Evolutionary conservation across 2,113 vertebrate genomes (phyloP).

Genomic region (Perccottus glenii): DNA sequence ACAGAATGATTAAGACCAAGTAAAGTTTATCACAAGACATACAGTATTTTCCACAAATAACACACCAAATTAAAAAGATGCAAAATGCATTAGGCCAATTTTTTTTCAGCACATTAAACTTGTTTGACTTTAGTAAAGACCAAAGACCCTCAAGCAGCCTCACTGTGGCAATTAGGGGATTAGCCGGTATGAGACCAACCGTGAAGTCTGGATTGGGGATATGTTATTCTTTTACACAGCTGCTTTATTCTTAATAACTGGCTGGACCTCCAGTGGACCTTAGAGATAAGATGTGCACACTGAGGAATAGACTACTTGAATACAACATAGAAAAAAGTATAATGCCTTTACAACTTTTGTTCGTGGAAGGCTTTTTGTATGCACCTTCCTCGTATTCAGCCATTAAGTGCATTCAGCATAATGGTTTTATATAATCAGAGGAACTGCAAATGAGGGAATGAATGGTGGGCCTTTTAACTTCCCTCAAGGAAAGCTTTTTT

Average conservation of each 20-base stretch:
- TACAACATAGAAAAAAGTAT: constrained; percentile 12
- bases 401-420: constrained; percentile 17
- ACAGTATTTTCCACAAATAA: too few species aligned
- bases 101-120: constrained; percentile 14
- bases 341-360: constrained; percentile 15
- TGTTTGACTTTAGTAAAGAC: constrained; percentile 29
- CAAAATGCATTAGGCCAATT: background rate
- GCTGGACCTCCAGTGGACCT: constrained; percentile 29
- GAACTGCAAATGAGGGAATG: constrained; percentile 36
- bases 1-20: too few species aligned
- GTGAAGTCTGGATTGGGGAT: constrained; percentile 52
- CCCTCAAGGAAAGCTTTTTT: constrained; percentile 12
- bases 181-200: constrained; percentile 48
- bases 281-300: constrained; percentile 41
- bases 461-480: constrained; percentile 21
- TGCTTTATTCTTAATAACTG: constrained; percentile 52
- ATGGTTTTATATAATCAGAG: constrained; percentile 55
- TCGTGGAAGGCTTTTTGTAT: constrained; percentile 25
- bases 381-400: constrained; percentile 10
- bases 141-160: constrained; percentile 32
- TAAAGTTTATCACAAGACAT: too few species aligned
- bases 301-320: constrained; percentile 20
- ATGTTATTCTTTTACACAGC: constrained; percentile 59
- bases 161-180: constrained; percentile 62
- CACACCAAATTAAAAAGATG: too few species aligned